phyloP scores from a whole-genome alignment of 1,140 invertebrate genomes.

The Drosophila pseudoananassae region DNA sequence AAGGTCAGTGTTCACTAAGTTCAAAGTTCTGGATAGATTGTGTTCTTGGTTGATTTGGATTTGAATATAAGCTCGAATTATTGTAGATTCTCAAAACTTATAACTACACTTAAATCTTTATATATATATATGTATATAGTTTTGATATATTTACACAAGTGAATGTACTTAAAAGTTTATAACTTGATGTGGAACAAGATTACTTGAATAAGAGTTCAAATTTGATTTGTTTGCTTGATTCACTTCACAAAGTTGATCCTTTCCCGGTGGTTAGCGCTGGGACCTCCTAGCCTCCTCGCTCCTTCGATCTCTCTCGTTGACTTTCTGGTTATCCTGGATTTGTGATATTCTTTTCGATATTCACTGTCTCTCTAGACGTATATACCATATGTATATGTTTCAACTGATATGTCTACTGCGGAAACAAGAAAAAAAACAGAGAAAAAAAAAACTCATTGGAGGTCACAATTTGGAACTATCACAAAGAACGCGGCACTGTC shows the following conservation, averaged over 20 bases:
- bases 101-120: not conserved
- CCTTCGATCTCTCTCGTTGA: not conserved
- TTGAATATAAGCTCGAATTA: not conserved
- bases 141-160: too few species aligned
- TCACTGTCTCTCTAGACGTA: constrained; percentile 5
- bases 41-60: not conserved
- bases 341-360: not conserved
- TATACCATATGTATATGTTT: constrained; percentile 13
- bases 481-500: not conserved
- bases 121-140: not conserved
- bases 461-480: not conserved
- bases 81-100: not conserved
- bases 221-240: constrained; percentile 1
- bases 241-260: not conserved
- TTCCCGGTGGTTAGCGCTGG: not conserved
- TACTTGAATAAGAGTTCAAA: not conserved
- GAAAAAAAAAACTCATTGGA: too few species aligned
- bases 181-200: not conserved
- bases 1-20: too few species aligned
- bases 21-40: too few species aligned
- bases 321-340: not conserved
- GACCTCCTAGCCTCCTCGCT: not conserved
- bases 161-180: too few species aligned
- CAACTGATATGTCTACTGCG: constrained; percentile 27
- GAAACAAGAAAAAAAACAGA: constrained; percentile 26